Base-by-base conservation (phyloP, 2,113 vertebrate species). In the Gymnogyps californianus region DNA sequence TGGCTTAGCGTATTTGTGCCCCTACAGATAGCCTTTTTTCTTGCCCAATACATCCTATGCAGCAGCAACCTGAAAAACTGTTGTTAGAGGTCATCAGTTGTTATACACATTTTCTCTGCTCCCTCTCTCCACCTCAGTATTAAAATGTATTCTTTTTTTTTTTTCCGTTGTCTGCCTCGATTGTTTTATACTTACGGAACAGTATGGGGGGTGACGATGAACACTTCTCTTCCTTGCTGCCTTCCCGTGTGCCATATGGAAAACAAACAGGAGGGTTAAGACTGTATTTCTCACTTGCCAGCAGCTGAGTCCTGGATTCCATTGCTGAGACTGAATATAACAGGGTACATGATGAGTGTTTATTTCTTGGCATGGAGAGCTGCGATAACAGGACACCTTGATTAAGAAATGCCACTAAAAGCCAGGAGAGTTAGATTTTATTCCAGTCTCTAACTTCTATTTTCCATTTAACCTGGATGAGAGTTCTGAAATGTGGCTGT, bases 191-290 rank as follows among this genome's bases (percentile, higher is more conserved):
- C 19, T 79, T 74, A 18, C 22, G 57, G 81, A 84, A 58, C 18
- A 18, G 58, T 57, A 7, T 32, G 9, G 6, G 3, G 22, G 18
- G 10, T 85, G 70, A n/a, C 0, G 0, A 38, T 28, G 26, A 93
- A 38, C 15, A 7, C 12, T 57, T 90, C 69, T 47, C 10, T 82
- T 90, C 49, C 62, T 32, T 49, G 31, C 52, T 91, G n/a, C 29
- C 44, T 80, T 93, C 16, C 28, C 77, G 9, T 78, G 36, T 77
- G 19, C 36, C 69, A 1, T 31, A 8, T 44, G 32, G 54, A 62
- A 88, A 90, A 69, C 36, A 55, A 67, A 61, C 36, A 72, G 36
- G 46, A 90, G 14, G 5, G n/a, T 87, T 90, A 49, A 52, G 32
- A 89, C 21, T 7, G 0, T 71, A 49, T 47, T 90, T 91, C 40